Percentiles rank a stretch among this genome's conserved stretches.
phyloP scores from a whole-genome alignment of 2,888 invertebrate species.

The Eupithecia tripunctaria region DNA sequence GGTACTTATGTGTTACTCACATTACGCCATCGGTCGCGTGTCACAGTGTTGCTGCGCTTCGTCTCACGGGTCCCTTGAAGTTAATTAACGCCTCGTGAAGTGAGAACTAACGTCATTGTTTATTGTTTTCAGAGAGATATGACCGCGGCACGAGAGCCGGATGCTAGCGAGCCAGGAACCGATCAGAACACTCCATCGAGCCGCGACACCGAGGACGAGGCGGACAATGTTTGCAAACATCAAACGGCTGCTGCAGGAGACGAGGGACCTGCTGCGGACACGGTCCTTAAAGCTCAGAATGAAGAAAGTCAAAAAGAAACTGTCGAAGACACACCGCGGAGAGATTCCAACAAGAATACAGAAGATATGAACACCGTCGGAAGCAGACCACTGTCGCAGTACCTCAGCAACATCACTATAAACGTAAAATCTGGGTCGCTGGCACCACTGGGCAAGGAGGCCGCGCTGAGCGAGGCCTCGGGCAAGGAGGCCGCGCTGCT shows the following conservation, averaged over 20 bases:
- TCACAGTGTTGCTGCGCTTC: background rate
- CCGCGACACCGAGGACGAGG: slow-evolving; percentile 8
- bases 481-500: slow-evolving; percentile 60
- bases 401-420: slow-evolving; percentile 63
- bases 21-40: background rate
- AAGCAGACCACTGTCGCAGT: slow-evolving; percentile 55
- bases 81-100: background rate
- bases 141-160: background rate
- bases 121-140: background rate
- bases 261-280: slow-evolving; percentile 15
- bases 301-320: slow-evolving; percentile 9
- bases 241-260: slow-evolving; percentile 22
- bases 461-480: slow-evolving; percentile 34
- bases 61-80: background rate
- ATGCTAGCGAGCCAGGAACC: background rate
- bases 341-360: background rate
- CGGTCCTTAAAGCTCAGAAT: slow-evolving; percentile 20
- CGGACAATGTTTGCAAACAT: slow-evolving; percentile 24
- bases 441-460: slow-evolving; percentile 48
- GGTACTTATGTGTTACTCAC: background rate
- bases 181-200: background rate
- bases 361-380: background rate
- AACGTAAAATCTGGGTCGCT: background rate
- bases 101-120: background rate
- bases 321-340: slow-evolving; percentile 8